phyloP scores from a whole-genome alignment of 2,888 invertebrate genomes.

The Neoscelio sp. region DNA sequence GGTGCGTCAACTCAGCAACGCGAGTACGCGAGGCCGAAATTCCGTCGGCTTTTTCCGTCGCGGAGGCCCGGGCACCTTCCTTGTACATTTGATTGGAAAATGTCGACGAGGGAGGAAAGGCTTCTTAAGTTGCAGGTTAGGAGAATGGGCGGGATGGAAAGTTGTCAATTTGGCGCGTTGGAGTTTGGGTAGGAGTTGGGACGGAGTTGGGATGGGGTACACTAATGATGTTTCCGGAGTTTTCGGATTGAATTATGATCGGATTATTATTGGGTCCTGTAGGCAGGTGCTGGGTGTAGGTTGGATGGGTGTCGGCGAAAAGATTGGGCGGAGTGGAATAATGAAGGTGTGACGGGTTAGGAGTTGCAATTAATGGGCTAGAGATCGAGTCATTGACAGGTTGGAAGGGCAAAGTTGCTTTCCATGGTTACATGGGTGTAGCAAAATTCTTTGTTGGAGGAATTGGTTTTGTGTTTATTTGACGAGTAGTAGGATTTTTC shows the following conservation, averaged over 20 bases:
- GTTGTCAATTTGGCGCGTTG: slow-evolving; percentile 54
- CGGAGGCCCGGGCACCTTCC: slow-evolving; percentile 11
- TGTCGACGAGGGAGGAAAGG: slow-evolving; percentile 1
- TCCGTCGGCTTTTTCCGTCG: neutral
- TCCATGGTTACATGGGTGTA: too few relatives aligned
- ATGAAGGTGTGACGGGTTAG: slow-evolving; percentile 55
- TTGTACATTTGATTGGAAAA: slow-evolving; percentile 35
- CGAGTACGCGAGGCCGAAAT: too few relatives aligned
- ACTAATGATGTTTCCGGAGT: slow-evolving; percentile 63
- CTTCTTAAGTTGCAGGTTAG: slow-evolving; percentile 50
- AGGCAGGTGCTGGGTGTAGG: too few relatives aligned
- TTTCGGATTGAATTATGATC: slow-evolving; percentile 65
- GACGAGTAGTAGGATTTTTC: too few relatives aligned
- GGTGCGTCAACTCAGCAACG: slow-evolving; percentile 30
- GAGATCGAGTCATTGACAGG: slow-evolving; percentile 37
- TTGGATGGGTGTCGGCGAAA: neutral
- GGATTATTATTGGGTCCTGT: slow-evolving; percentile 60
- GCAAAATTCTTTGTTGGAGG: too few relatives aligned
- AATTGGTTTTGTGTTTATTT: too few relatives aligned
- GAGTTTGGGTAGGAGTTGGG: slow-evolving; percentile 3
- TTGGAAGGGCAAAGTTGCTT: slow-evolving; percentile 8
- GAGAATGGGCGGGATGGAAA: slow-evolving; percentile 46
- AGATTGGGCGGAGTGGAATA: slow-evolving; percentile 38
- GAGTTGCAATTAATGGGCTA: slow-evolving; percentile 54
- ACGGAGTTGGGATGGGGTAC: slow-evolving; percentile 14